These are phyloP conservation scores for Agriopis leucophaearia DNA, from an alignment of 2,888 invertebrate species.

Conservation along the genomic window DNA sequence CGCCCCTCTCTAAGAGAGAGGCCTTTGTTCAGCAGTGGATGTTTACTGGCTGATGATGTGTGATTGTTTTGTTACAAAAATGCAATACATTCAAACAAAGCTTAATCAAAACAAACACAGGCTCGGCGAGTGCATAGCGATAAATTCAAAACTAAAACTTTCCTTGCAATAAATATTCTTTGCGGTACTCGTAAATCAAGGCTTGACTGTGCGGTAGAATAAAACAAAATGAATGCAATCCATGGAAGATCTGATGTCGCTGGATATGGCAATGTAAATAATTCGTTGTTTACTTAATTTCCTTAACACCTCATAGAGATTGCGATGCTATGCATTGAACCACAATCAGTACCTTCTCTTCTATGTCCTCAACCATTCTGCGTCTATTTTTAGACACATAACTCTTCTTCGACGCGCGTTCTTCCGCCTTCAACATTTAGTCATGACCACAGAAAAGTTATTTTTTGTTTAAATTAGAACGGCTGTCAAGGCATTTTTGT, in stretches of 20 bases:
- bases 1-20: too few relatives aligned
- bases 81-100: constrained; percentile 13
- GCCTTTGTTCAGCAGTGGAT: too few relatives aligned
- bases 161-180: constrained; percentile 28
- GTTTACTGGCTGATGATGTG: too few relatives aligned
- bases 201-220: constrained; percentile 22
- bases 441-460: too few relatives aligned
- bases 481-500: too few relatives aligned
- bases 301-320: background rate
- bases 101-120: constrained; percentile 29
- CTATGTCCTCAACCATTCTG: too few relatives aligned
- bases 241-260: background rate
- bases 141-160: constrained; percentile 30
- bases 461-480: too few relatives aligned
- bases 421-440: too few relatives aligned
- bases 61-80: constrained; percentile 10
- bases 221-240: constrained; percentile 9
- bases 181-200: constrained; percentile 30
- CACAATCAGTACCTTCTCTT: too few relatives aligned
- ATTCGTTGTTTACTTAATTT: background rate
- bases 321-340: background rate
- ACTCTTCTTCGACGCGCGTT: too few relatives aligned
- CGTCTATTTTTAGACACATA: too few relatives aligned
- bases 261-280: background rate
- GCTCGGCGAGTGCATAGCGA: constrained; percentile 24